Percentiles rank a stretch among this genome's conserved stretches.
phyloP scores from a whole-genome alignment of 2,888 invertebrate genomes.

The Corythucha ciliata region DNA sequence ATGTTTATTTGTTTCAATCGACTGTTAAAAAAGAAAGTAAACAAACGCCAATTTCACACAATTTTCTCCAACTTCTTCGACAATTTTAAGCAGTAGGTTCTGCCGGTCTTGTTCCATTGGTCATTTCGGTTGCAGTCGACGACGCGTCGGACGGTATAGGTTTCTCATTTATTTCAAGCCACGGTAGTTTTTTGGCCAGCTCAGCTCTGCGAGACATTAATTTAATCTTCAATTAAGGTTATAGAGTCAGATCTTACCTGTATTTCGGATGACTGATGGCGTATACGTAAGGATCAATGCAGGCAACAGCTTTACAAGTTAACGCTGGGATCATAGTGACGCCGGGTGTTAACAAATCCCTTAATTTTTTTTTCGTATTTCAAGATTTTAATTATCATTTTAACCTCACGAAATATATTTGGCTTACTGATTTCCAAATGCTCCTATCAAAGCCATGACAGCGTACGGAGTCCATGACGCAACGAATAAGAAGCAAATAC shows the following conservation, averaged over 20 bases:
- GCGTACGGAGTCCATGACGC: conserved; percentile 89
- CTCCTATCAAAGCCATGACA: conserved; percentile 68
- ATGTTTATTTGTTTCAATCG: no score
- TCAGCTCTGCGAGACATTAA: conserved; percentile 50
- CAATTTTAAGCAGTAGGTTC: no score
- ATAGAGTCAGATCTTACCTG: conserved; percentile 56
- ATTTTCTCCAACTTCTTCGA: no score
- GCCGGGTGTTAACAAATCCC: conserved; percentile 44
- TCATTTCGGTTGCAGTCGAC: conserved; percentile 49
- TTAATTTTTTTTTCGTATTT: no score
- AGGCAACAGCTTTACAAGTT: conserved; percentile 79
- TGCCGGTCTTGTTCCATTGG: no score
- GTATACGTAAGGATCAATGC: conserved; percentile 84
- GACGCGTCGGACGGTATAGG: conserved; percentile 47
- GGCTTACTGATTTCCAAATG: conserved; percentile 64
- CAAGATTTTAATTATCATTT: no score
- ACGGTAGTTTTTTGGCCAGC: conserved; percentile 69
- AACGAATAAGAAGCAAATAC: conserved; percentile 74
- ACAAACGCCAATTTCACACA: no score
- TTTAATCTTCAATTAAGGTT: background rate
- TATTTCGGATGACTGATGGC: conserved; percentile 85
- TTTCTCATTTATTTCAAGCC: conserved; percentile 49
- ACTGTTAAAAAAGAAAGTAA: no score
- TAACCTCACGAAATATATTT: no score
- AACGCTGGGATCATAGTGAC: conserved; percentile 76